Base-by-base conservation (phyloP, 2,888 invertebrate species). In the Rotaria socialis region DNA sequence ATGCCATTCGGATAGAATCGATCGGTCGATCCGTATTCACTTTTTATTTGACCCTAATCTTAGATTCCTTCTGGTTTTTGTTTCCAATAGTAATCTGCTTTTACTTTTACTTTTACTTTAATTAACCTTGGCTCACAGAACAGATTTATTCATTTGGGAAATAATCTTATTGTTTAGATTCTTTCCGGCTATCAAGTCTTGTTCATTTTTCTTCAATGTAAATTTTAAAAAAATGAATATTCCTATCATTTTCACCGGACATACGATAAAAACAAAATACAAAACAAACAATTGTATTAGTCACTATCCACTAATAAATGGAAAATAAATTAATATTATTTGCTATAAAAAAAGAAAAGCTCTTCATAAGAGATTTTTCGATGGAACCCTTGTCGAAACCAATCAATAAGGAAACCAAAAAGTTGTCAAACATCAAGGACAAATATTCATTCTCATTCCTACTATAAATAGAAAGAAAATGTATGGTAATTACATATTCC, bases 91-190 rank as follows among this genome's bases (percentile, higher is more conserved):
- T 35, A 67, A 35, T 67, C 67, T 67, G 67, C 35, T 19, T 67
- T 41, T 67, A 67, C 67, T 67, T 67, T 41, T 67, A 67, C 67
- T 67, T 67, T 67, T 16, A 16, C 27, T 67, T 67, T 67, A 16
- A 67, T 67, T 67, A 67, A 67, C 67, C 67, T 67, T 67, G 67
- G 35, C 35, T 19, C 35, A 35, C 5, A 67, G 10, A 67, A 35
- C n/a, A 56, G 56, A 67, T 67, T 19, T 41, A 35, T 35, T 67
- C 67, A 67, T 67, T 67, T 16, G 67, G 67, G 67, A 67, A 67
- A 67, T 67, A 67, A 35, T 5, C 16, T 67, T 19, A 41, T 67
- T 35, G 19, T 41, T 67, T 41, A 67, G 67, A 67, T 55, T 55
- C 22, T 22, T 55, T 55, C 22, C 7, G 16, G 16, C 14, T 11